Percentiles rank a stretch among this genome's conserved stretches.
These are phyloP conservation scores for Morbakka virulenta DNA, from an alignment of 30 jellyfish, hydroid and myxozoan genomes.

Conservation along the genomic window DNA sequence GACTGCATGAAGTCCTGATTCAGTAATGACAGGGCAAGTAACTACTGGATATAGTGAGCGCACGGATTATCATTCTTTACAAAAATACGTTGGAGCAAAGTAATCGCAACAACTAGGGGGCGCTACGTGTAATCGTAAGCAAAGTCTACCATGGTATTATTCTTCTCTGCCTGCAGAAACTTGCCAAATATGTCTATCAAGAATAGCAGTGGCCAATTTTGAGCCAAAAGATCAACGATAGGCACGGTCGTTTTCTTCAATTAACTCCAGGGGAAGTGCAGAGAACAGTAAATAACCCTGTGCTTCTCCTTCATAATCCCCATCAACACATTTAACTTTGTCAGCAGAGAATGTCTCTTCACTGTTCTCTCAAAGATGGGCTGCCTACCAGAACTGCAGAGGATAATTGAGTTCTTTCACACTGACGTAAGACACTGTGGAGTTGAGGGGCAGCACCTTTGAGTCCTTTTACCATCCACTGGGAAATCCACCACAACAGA, in stretches of 20 bases:
- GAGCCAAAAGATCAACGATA: not conserved
- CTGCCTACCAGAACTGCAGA: not conserved
- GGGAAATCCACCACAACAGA: too few relatives aligned
- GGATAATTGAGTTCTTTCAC: not conserved
- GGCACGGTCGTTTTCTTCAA: not conserved
- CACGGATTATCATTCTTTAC: too few relatives aligned
- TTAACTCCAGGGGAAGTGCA: slow-evolving; percentile 1
- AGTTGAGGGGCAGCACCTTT: too few relatives aligned
- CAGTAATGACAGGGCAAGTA: too few relatives aligned
- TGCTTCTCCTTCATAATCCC: not conserved
- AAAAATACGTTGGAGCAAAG: too few relatives aligned
- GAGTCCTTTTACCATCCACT: too few relatives aligned
- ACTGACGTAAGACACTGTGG: not conserved
- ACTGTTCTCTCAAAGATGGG: not conserved
- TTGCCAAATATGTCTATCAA: not conserved
- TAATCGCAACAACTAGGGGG: too few relatives aligned
- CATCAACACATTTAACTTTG: not conserved
- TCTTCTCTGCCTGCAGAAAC: too few relatives aligned
- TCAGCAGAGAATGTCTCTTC: not conserved
- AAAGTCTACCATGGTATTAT: too few relatives aligned
- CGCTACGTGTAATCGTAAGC: too few relatives aligned
- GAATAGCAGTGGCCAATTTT: not conserved
- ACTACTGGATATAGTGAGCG: too few relatives aligned
- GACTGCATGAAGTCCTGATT: too few relatives aligned
- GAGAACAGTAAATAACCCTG: not conserved